These are phyloP conservation scores for Bembecia ichneumoniformis DNA, from an alignment of 2,888 invertebrate genomes.

Conservation along the genomic window DNA sequence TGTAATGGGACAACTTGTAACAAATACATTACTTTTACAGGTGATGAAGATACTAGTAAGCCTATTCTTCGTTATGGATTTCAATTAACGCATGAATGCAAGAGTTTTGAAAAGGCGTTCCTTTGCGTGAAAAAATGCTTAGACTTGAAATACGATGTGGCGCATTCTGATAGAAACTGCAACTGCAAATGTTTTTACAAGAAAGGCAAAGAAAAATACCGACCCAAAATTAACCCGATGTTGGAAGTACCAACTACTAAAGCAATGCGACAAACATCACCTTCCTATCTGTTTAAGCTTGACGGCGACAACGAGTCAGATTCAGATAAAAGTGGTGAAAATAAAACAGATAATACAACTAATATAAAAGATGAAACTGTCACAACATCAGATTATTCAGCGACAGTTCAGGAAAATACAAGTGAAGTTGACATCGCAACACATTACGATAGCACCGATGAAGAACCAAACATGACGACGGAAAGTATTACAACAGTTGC, in stretches of 20 bases:
- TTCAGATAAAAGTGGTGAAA: not conserved
- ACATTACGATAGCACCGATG: too few species aligned
- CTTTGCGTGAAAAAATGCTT: conserved; percentile 43
- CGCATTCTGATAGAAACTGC: conserved; percentile 38
- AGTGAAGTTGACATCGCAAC: too few species aligned
- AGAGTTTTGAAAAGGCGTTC: conserved; percentile 31
- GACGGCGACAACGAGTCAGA: not conserved
- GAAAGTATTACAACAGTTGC: too few species aligned
- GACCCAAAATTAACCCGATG: not conserved
- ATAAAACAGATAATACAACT: not conserved
- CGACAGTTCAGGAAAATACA: too few species aligned
- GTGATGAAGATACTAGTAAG: not conserved
- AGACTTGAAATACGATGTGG: conserved; percentile 34
- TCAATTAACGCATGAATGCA: conserved; percentile 36
- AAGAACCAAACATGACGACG: too few species aligned
- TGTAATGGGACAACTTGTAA: too few species aligned
- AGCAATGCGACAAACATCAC: not conserved
- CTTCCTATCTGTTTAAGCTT: not conserved
- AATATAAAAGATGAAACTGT: too few species aligned
- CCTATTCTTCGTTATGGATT: conserved; percentile 41
- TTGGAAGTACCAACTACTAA: too few species aligned
- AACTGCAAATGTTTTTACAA: conserved; percentile 37
- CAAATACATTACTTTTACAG: too few species aligned
- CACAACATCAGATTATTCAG: too few species aligned
- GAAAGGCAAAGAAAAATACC: conserved; percentile 23